Base-by-base conservation (phyloP, 2,888 invertebrate genomes). In the Mesopsocus fuscifrons region DNA sequence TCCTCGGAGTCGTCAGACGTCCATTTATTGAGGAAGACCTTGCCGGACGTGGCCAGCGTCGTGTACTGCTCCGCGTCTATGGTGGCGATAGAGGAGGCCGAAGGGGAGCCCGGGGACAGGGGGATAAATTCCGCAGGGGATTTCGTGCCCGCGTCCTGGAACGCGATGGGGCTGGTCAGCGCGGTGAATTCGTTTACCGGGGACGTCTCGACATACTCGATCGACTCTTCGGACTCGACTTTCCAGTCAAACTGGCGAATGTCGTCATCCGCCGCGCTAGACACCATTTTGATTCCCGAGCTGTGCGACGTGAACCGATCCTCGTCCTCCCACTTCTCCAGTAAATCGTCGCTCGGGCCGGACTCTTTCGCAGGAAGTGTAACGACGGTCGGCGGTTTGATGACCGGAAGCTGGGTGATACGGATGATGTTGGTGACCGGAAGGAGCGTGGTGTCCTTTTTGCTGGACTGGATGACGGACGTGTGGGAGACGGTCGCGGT, bases 91-190 rank as follows among this genome's bases (percentile, higher is more conserved):
- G 38, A n/a, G 20, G 38, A 17, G 3, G 38, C 18, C 4, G 38
- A 38, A 5, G 16, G 21, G 5, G 38, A 38, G n/a, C 18, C 15
- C 4, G 38, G 38, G 5, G 38, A 38, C 20, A 20, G 13, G 4
- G 38, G 38, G 4, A 38, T 38, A 21, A 38, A 38, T 38, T 38
- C 38, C 17, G 38, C n/a, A 5, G 38, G 38, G 38, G 38, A 38
- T 6, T 15, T 15, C n/a, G 17, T 13, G 13, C 20, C 38, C n/a
- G 15, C 20, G n/a, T 38, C 38, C 20, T 38, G 38, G 38, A 38
- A 38, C 20, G 38, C 20, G 13, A 38, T 38, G 4, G 38, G 38
- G 20, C 21, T 38, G 3, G 38, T 38, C 11, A 38, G 20, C 20
- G 38, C 17, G 4, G 38, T 38, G 18, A 38, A 38, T 13, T 38